These are phyloP conservation scores for Leptopilina syphax DNA, from an alignment of 2,888 invertebrate genomes.

Conservation along the genomic window DNA sequence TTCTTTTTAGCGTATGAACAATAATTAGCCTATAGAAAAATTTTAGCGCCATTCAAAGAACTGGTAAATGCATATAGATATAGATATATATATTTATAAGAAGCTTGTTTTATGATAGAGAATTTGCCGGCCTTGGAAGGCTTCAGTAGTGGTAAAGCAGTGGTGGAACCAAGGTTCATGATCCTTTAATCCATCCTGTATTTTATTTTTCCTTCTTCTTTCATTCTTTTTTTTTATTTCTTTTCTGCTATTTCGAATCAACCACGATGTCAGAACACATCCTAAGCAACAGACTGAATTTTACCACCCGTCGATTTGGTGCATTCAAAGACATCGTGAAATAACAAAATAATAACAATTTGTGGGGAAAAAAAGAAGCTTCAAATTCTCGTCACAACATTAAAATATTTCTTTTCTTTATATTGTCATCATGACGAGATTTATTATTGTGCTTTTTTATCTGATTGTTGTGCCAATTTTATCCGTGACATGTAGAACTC, in stretches of 20 bases:
- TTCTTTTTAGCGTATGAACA: neutral
- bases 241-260: neutral
- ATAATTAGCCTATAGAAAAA: neutral
- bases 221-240: no score
- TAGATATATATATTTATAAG: neutral
- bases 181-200: slow-evolving; percentile 10
- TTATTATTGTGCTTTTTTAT: slow-evolving; percentile 13
- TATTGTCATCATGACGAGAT: no score
- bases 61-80: neutral
- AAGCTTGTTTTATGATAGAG: slow-evolving; percentile 5
- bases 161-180: slow-evolving; percentile 24
- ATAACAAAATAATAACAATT: neutral
- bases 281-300: slow-evolving; percentile 27
- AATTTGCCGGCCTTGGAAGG: slow-evolving; percentile 6
- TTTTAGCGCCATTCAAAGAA: neutral
- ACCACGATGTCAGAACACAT: slow-evolving; percentile 19
- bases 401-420: no score
- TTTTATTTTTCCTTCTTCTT: slow-evolving; percentile 30
- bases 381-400: no score
- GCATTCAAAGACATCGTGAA: neutral
- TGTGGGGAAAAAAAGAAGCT: neutral
- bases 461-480: neutral
- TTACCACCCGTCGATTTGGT: slow-evolving; percentile 3
- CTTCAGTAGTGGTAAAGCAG: slow-evolving; percentile 10
- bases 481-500: slow-evolving; percentile 38